These are phyloP conservation scores for Drosophila dives DNA, from an alignment of 2,888 invertebrate species.

Conservation along the genomic window DNA sequence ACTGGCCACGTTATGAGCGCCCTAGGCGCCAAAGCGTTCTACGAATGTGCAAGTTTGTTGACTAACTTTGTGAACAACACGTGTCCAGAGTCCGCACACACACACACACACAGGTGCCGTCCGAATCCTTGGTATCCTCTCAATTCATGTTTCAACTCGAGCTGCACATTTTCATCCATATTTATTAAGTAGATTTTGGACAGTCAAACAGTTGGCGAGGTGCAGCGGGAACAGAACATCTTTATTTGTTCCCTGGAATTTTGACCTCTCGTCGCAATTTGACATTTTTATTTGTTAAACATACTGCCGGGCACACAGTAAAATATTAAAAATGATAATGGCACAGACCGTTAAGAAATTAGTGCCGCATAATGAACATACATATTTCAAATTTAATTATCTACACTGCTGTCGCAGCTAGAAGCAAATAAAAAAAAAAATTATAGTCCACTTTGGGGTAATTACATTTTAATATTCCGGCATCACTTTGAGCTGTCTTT, in stretches of 20 bases:
- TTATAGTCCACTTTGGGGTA: conserved; percentile 32
- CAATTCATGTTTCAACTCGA: conserved; percentile 34
- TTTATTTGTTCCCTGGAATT: conserved; percentile 14
- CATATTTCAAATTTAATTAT: conserved; percentile 68
- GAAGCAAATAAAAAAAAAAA: conserved; percentile 9
- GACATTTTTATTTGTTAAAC: conserved; percentile 63
- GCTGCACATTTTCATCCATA: conserved; percentile 69
- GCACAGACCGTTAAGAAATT: conserved; percentile 51
- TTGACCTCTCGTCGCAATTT: conserved; percentile 29
- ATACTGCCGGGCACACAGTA: conserved; percentile 12
- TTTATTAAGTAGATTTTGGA: conserved; percentile 73
- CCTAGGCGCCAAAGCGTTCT: conserved; percentile 30
- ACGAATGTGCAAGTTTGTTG: conserved; percentile 71
- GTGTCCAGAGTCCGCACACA: conserved; percentile 63
- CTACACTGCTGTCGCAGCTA: conserved; percentile 25
- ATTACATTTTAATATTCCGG: conserved; percentile 49
- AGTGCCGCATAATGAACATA: conserved; percentile 60
- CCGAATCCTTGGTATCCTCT: conserved; percentile 15
- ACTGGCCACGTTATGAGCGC: conserved; percentile 40
- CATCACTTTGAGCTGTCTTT: conserved; percentile 21
- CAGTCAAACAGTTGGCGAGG: conserved; percentile 7
- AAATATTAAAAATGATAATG: conserved; percentile 68
- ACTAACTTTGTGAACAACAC: conserved; percentile 66
- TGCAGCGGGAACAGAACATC: not conserved
- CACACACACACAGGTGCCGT: conserved; percentile 71